Base-by-base conservation (phyloP, 1,140 invertebrate species). In the Ericerus pela region DNA sequence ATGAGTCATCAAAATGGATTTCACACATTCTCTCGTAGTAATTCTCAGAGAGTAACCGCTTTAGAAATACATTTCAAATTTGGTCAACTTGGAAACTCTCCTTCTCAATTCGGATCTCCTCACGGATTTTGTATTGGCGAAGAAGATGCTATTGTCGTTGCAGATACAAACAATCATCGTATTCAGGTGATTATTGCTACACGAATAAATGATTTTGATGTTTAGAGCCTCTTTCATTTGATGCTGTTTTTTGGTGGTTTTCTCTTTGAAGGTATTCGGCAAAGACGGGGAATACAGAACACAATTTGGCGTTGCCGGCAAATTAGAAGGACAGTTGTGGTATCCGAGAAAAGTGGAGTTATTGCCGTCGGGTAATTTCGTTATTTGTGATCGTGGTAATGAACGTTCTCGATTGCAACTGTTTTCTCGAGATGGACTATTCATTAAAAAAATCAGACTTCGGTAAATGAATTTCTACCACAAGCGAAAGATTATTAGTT, bases 391-490 rank as follows among this genome's bases (percentile, higher is more conserved):
- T 70, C 81, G 93, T 60, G 94, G 93, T 28, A 95, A 91, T 65
- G 92, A 96, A 67, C 77, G 93, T 53, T 94, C 90, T 0, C 80
- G 93, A 29, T 95, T 96, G 88, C 94, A 97, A 69, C 92, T 97
- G 60, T 96, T 88, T 64, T 87, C 84, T 18, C 87, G 86, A 61
- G 86, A 82, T 67, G 84, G 84, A 16, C 84, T 87, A 64, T 88
- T 87, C 66, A 75, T 95, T 55, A 91, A 90, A 69, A 94, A 94
- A 68, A 95, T 96, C 64, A 88, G 88, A 38, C 89, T 89, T 59
- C 64, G 69, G 62, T 70, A 55, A 51, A 61, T 58, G 28, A 22
- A 31, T 36, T 11, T 33, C n/a, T 16, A 33, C 31, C 10, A 33
- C 10, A n/a, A 29, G 10, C 29, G 14, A 29, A 31, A 33, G 11